Evolutionary conservation across 2,113 vertebrate genomes (phyloP).

Genomic region (Colius striatus): DNA sequence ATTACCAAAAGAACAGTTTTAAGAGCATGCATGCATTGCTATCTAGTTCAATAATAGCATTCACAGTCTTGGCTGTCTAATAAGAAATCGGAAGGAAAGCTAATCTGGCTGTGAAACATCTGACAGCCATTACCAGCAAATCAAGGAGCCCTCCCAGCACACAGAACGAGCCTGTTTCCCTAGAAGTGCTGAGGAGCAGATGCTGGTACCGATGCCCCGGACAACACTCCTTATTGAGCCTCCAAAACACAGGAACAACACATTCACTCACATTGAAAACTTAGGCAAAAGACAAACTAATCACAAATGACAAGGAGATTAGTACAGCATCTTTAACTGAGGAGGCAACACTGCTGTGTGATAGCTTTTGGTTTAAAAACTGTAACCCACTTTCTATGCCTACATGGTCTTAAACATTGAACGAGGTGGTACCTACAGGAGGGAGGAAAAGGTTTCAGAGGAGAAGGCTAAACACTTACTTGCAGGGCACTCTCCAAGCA

Average conservation of each 20-base stretch:
- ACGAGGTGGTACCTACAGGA: background rate
- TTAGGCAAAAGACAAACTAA: background rate
- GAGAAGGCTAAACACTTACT: constrained; percentile 72
- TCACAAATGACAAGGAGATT: background rate
- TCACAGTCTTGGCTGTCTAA: background rate
- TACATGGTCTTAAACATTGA: rapidly evolving
- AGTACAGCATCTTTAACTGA: background rate
- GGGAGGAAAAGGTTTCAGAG: background rate
- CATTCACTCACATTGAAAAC: background rate
- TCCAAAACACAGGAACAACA: background rate
- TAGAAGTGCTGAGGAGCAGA: background rate
- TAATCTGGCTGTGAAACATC: background rate
- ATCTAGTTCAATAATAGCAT: background rate
- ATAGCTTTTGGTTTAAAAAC: background rate
- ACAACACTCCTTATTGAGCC: background rate
- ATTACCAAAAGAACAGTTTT: background rate
- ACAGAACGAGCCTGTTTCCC: background rate
- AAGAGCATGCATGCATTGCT: background rate
- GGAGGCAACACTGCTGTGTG: background rate
- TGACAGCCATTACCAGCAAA: background rate
- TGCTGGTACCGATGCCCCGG: background rate
- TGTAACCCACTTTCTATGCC: background rate
- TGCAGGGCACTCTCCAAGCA: constrained; percentile 93
- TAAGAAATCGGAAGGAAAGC: background rate
- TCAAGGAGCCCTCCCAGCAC: rapidly evolving